Evolutionary conservation across 2,888 invertebrate genomes (phyloP), one percentile per base, ranked within the genome.

Genomic region (Phaonia tiefii): DNA sequence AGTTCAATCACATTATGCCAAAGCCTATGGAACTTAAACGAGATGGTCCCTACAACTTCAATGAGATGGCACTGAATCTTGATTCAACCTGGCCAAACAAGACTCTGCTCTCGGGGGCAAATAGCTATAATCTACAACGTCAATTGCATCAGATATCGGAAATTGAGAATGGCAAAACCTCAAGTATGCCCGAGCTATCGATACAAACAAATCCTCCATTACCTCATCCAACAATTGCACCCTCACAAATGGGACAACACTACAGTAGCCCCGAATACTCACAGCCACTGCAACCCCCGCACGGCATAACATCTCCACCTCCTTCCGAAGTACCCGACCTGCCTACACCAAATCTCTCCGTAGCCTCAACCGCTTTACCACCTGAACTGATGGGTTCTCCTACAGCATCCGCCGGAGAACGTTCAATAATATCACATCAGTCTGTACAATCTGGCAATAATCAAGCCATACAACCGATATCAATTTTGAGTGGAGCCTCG

Each of bases 161-260:
- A 81, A 87, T 89, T 78, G 91, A 91, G 76, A 88, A 88, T 63
- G 84, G 89, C 8, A 87, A 89, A 84, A 87, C 89, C 3, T 92
- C 93, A 15, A 93, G 93, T 69, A 93, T 94, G 93, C 94, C 93
- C 2, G 94, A 94, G 88, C 87, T 94, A 63, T 86, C 87, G 15
- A 83, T 80, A 58, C 82, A 82, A 65, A 75, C 77, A 82, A 83
- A 71, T 84, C 84, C 75, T 79, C 80, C 84, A 79, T 26, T 72
- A 75, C 75, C 78, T 72, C 75, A 75, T n/a, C 20, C 13, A 46
- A 73, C 42, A 80, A 31, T 31, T 31, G 79, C 85, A 83, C 81
- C 77, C 83, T 56, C 83, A 54, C 74, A 84, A 42, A 80, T 82
- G 56, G 80, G 84, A 13, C 84, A 66, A 54, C 66, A 63, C 1